phyloP scores from a whole-genome alignment of 2,113 vertebrate genomes.

The Neopipo cinnamomea region DNA sequence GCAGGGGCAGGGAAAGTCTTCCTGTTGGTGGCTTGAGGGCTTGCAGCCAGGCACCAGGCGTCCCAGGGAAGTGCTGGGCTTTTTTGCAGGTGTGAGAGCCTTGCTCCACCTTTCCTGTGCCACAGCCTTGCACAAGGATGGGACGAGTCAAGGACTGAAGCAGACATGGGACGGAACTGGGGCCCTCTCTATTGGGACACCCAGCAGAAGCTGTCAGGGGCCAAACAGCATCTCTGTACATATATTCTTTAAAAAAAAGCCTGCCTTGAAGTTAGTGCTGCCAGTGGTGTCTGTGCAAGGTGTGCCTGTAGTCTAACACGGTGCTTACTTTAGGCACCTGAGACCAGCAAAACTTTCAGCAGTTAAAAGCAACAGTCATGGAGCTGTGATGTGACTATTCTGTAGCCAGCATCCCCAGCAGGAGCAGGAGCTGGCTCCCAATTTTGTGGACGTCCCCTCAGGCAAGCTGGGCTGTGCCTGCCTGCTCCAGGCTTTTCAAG shows the following conservation, averaged over 20 bases:
- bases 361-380: not conserved
- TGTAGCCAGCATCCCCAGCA: too few relatives aligned
- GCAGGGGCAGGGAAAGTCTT: not conserved
- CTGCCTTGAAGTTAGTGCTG: not conserved
- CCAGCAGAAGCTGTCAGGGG: not conserved
- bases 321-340: not conserved
- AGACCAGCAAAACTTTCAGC: not conserved
- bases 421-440: not conserved
- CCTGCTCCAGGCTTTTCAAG: not conserved
- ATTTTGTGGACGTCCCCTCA: not conserved
- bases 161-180: not conserved
- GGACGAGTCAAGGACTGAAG: not conserved
- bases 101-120: not conserved
- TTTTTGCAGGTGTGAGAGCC: not conserved
- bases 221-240: not conserved
- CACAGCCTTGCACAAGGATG: not conserved
- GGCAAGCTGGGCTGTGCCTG: not conserved
- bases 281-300: accelerated
- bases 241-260: not conserved
- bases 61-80: not conserved
- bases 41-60: not conserved
- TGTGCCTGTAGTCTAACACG: not conserved
- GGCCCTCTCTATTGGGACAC: not conserved
- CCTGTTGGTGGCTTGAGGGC: not conserved
- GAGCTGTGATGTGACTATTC: not conserved